Percentiles rank a stretch among this genome's conserved stretches.
Conservation (phyloP, 2,888 invertebrate genomes). For the Lypha dubia region DNA sequence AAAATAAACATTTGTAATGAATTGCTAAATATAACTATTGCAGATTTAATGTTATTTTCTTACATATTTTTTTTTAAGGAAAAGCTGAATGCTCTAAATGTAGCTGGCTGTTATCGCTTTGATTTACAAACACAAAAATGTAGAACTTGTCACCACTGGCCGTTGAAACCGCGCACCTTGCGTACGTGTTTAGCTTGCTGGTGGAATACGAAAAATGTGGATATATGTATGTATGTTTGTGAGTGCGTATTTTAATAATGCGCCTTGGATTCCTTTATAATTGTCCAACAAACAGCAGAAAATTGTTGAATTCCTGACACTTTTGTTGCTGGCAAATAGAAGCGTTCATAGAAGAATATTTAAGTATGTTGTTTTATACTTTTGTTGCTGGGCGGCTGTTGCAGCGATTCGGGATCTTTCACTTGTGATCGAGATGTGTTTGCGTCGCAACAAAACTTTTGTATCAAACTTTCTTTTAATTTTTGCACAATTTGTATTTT, state of each 20-base stretch:
- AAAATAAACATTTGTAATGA: not conserved
- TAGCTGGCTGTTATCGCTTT: slow-evolving; percentile 24
- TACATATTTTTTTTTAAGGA: slow-evolving; percentile 23
- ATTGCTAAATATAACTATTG: not conserved
- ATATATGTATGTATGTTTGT: not conserved
- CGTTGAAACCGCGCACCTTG: slow-evolving; percentile 49
- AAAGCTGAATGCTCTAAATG: not conserved
- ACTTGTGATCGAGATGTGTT: slow-evolving; percentile 38
- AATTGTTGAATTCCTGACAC: slow-evolving; percentile 11
- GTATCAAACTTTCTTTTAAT: slow-evolving; percentile 30
- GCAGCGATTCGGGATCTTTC: slow-evolving; percentile 28
- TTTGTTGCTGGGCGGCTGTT: slow-evolving; percentile 54
- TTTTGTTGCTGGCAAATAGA: not conserved
- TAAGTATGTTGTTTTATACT: not conserved
- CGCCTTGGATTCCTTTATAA: slow-evolving; percentile 23
- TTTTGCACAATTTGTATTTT: slow-evolving; percentile 11
- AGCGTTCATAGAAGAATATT: slow-evolving; percentile 5
- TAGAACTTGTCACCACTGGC: slow-evolving; percentile 56
- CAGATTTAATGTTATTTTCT: not conserved
- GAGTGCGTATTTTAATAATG: slow-evolving; percentile 50
- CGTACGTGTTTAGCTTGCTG: slow-evolving; percentile 43
- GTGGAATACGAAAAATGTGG: not conserved
- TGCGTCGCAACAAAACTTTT: slow-evolving; percentile 9
- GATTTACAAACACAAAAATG: slow-evolving; percentile 30
- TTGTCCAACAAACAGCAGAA: slow-evolving; percentile 6